Evolutionary conservation across 2,113 vertebrate genomes (phyloP).

Genomic region (Rhinoptilus africanus): DNA sequence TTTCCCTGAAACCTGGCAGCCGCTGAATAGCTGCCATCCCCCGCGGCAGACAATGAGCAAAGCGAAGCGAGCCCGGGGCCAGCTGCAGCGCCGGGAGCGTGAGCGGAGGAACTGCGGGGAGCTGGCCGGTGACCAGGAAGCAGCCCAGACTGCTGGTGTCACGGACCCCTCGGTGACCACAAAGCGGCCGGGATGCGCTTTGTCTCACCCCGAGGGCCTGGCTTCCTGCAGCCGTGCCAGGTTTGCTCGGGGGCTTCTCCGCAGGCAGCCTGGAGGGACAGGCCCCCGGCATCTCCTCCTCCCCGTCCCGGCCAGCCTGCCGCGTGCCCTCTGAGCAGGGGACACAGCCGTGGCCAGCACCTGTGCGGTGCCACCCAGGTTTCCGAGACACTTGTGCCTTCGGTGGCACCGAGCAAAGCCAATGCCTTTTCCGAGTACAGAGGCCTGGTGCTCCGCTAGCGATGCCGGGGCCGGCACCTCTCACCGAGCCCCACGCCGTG

Average conservation of each 20-base stretch:
- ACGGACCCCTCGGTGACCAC: constrained; percentile 3
- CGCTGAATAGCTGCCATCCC: background rate
- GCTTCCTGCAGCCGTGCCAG: constrained; percentile 2
- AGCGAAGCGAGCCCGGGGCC: background rate
- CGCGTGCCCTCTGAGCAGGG: fast-evolving
- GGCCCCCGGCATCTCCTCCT: background rate
- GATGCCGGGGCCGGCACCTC: background rate
- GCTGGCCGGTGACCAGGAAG: constrained; percentile 54
- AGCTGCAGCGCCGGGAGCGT: background rate
- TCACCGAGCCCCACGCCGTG: fast-evolving
- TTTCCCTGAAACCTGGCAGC: constrained; percentile 35
- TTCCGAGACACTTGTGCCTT: background rate
- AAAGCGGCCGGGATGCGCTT: background rate
- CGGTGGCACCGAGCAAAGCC: background rate
- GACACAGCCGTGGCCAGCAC: background rate
- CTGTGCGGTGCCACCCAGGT: fast-evolving
- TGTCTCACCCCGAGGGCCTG: background rate
- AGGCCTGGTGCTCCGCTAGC: background rate
- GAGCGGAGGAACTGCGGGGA: background rate
- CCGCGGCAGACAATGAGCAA: constrained; percentile 33
- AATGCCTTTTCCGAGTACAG: fast-evolving
- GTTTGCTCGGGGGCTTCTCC: background rate
- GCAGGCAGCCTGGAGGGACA: background rate
- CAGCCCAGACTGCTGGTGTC: constrained; percentile 56
- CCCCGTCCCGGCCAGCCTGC: background rate